Conservation (phyloP, 35 echinoderm and acorn worm species). For the Apostichopus californicus region DNA sequence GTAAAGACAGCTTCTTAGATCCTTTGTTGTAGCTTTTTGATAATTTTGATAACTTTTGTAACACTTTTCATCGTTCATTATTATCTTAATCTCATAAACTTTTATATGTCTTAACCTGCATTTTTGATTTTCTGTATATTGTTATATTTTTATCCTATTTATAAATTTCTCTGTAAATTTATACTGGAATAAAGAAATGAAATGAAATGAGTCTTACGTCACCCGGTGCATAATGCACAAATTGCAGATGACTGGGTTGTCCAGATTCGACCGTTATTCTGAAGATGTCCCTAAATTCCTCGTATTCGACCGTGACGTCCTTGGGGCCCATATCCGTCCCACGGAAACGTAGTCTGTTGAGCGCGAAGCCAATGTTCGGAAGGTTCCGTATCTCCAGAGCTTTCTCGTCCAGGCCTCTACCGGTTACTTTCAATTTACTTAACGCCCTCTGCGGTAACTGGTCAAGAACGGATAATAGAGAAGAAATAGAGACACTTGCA, state of each 20-base stretch:
- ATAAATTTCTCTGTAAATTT: too few relatives aligned
- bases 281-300: conserved; percentile 76
- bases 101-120: too few relatives aligned
- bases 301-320: conserved; percentile 73
- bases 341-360: conserved; percentile 76
- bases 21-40: too few relatives aligned
- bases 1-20: too few relatives aligned
- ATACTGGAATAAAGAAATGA: too few relatives aligned
- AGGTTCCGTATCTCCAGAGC: conserved; percentile 66
- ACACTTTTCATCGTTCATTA: too few relatives aligned
- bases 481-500: not conserved
- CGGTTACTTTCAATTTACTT: conserved; percentile 71
- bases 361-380: conserved; percentile 73
- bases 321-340: conserved; percentile 53
- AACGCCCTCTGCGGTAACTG: conserved; percentile 89
- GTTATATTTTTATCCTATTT: too few relatives aligned
- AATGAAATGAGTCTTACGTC: conserved; percentile 71
- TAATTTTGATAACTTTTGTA: too few relatives aligned
- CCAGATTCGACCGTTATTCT: conserved; percentile 72
- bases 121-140: too few relatives aligned
- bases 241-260: conserved; percentile 61
- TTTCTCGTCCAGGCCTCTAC: conserved; percentile 62
- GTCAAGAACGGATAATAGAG: not conserved
- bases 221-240: conserved; percentile 59
- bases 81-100: too few relatives aligned